Conservation (phyloP, 2,888 invertebrate genomes). For the Arrhopalites spinosus region DNA sequence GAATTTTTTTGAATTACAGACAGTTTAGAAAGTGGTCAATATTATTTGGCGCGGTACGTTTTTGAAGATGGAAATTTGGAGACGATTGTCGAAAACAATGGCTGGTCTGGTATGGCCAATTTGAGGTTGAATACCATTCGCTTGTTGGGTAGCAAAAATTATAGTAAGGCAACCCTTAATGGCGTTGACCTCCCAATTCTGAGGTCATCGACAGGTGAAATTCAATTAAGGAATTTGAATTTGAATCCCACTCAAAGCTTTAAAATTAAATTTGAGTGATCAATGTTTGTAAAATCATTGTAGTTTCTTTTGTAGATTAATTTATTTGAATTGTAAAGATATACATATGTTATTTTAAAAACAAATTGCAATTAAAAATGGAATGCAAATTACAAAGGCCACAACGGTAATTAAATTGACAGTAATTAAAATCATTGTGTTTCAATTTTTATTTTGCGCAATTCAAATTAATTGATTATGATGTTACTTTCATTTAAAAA, state of each 20-base stretch:
- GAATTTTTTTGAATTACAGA: slow-evolving; percentile 31
- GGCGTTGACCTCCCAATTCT: slow-evolving; percentile 41
- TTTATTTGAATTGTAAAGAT: too few species aligned
- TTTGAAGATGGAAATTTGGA: slow-evolving; percentile 33
- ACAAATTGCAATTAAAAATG: too few species aligned
- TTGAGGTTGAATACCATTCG: slow-evolving; percentile 41
- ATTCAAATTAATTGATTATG: too few species aligned
- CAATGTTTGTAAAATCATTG: too few species aligned
- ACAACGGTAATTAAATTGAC: background rate
- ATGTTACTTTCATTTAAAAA: too few species aligned
- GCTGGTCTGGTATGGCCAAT: slow-evolving; percentile 42
- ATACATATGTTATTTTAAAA: too few species aligned
- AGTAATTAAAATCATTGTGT: too few species aligned
- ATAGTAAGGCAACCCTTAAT: slow-evolving; percentile 41
- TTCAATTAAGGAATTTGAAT: slow-evolving; percentile 40
- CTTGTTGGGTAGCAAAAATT: slow-evolving; percentile 41
- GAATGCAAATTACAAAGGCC: background rate
- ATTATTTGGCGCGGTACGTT: slow-evolving; percentile 43
- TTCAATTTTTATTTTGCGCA: too few species aligned
- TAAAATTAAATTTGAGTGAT: slow-evolving; percentile 29
- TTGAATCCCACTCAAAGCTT: slow-evolving; percentile 38
- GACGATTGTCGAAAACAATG: slow-evolving; percentile 33
- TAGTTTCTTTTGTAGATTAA: too few species aligned
- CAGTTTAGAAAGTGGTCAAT: slow-evolving; percentile 45
- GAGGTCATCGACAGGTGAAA: slow-evolving; percentile 45